Base-by-base conservation (phyloP, 92 coral and sea anemone species). In the Epizoanthus illoricatus region DNA sequence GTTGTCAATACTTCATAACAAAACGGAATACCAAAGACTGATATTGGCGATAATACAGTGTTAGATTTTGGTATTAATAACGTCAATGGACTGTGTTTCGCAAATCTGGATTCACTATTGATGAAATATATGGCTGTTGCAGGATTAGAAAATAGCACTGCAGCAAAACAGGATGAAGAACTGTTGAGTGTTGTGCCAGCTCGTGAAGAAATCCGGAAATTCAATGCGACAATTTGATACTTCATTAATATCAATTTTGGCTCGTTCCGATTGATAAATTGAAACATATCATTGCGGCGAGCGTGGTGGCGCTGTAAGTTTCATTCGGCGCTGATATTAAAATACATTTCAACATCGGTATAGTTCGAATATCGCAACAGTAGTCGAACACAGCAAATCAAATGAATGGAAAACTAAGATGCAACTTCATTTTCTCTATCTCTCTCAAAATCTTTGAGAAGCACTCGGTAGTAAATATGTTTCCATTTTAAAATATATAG, bases 251-350 rank as follows among this genome's bases (percentile, higher is more conserved):
- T 15, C 23, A 52, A 54, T 52, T 28, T 57, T 28, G 42, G 21
- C 23, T 47, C 24, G 36, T 73, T 54, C 79, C 41, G 79, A 73
- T 73, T n/a, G 17, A 54, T 13, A 54, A 39, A 18, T 33, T 68
- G 73, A 68, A 68, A 68, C 73, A n/a, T 68, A 67, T 68, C 73
- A 36, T 12, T 52, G 56, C 56, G 13, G 56, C 56, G 56, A 52
- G 56, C 9, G 56, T 0, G 56, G 56, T 52, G 36, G 36, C 36
- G 10, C 15, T 52, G 56, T 7, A 52, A 0, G 56, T 52, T 52
- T 52, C 56, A 52, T 52, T 7, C 12, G 13, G 56, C 56, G 56
- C 12, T 11, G 56, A 52, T 12, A 2, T 9, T 52, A 52, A 52
- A 52, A 52, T 52, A 52, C 56, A 52, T 52, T 11, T 52, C 3